phyloP scores from a whole-genome alignment of 53 echinoderm and acorn worm genomes.

The Arbacia lixula region DNA sequence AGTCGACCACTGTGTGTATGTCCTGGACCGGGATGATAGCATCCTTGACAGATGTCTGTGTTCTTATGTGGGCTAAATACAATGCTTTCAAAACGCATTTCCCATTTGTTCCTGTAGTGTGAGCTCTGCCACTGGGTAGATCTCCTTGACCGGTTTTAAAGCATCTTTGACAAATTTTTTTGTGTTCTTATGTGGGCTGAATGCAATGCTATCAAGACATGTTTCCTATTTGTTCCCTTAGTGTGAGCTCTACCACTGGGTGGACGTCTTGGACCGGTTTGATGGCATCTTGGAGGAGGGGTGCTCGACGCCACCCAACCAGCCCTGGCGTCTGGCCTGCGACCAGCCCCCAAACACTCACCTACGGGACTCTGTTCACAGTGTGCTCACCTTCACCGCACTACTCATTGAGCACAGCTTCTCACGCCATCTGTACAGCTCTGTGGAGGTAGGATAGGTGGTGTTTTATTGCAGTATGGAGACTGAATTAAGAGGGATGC shows the following conservation, averaged over 20 bases:
- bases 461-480: too few species aligned
- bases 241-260: slow-evolving; percentile 99
- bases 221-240: not conserved
- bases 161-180: too few species aligned
- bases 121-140: not conserved
- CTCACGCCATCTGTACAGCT: slow-evolving; percentile 98
- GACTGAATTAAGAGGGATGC: too few species aligned
- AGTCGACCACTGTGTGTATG: not conserved
- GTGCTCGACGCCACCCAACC: slow-evolving; percentile 69
- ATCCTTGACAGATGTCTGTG: too few species aligned
- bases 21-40: too few species aligned
- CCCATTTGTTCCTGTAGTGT: not conserved
- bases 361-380: slow-evolving; percentile 80
- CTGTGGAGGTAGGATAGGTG: slow-evolving; percentile 85
- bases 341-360: slow-evolving; percentile 74
- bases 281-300: slow-evolving; percentile 90
- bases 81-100: too few species aligned
- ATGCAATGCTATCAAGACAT: too few species aligned
- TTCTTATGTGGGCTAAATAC: too few species aligned
- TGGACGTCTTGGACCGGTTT: slow-evolving; percentile 95
- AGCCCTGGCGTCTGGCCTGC: slow-evolving; percentile 84
- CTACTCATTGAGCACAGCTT: slow-evolving; percentile 98
- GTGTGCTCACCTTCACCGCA: slow-evolving; percentile 92
- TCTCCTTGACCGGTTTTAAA: too few species aligned
- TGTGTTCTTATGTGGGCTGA: too few species aligned